Evolutionary conservation across 2,888 invertebrate genomes (phyloP).

Genomic region (Amorpha juglandis): DNA sequence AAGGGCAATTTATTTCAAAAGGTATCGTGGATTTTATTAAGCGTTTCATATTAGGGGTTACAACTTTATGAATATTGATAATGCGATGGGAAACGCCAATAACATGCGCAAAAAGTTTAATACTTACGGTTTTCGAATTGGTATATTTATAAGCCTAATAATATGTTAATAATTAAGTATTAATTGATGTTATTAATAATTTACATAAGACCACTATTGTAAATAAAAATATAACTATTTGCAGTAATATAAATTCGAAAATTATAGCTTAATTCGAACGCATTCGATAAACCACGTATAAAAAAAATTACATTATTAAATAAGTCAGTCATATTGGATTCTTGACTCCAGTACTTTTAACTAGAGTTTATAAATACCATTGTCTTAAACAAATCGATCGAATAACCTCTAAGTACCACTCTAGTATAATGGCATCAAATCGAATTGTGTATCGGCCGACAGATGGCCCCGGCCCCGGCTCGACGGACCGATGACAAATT

Average conservation of each 20-base stretch:
- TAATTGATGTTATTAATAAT: neutral
- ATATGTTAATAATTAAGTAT: too few species aligned
- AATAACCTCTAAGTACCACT: constrained; percentile 20
- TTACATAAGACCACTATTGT: neutral
- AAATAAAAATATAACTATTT: neutral
- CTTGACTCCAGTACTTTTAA: neutral
- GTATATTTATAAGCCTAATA: too few species aligned
- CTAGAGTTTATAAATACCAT: neutral
- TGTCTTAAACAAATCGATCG: constrained; percentile 17
- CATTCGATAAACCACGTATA: neutral
- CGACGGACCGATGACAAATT: constrained; percentile 81
- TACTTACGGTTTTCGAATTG: neutral
- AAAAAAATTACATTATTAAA: neutral
- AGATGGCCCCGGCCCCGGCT: constrained; percentile 65
- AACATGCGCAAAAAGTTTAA: constrained; percentile 32
- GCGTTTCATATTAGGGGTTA: constrained; percentile 74
- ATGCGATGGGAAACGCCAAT: constrained; percentile 53
- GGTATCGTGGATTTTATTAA: constrained; percentile 74
- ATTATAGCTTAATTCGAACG: neutral
- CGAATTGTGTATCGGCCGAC: constrained; percentile 72
- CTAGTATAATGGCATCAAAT: constrained; percentile 69
- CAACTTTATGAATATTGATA: constrained; percentile 47
- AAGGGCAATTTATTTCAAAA: constrained; percentile 74
- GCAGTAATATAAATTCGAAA: neutral
- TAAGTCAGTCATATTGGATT: neutral